Base-by-base conservation (phyloP, 2,113 vertebrate species). In the Notothenia rossii region DNA sequence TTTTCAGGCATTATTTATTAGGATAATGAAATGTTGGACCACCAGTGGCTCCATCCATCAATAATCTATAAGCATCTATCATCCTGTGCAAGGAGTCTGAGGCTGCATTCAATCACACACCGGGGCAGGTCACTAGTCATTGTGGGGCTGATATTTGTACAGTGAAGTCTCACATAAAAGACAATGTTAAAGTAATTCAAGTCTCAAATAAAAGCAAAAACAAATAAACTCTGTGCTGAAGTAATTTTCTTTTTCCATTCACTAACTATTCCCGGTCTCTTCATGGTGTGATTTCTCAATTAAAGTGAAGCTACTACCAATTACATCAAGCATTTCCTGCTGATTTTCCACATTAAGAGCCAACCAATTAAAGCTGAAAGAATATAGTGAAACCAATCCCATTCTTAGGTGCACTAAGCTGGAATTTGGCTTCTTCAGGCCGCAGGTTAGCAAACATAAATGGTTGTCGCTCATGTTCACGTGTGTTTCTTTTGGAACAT, bases 1-100 rank as follows among this genome's bases (percentile, higher is more conserved):
- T 66, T 65, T 45, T 62, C 50, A 50, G 18, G 33, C 29, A 45
- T 54, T 40, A 40, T 58, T 70, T n/a, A 36, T 53, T n/a, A 14
- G 14, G 53, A 46, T 50, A 2, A 63, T 63, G 33, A 74, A 54
- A 45, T 22, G 33, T 18, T 18, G 9, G 17, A 46, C 46, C 55
- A 17, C 13, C 6, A 4, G 25, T 13, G 12, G 17, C 79, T n/a
- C 56, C 50, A 36, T 63, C 56, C 43, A 18, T 43, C 10, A 40
- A n/a, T 55, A 20, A 64, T 48, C 9, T 10, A 17, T 6, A 59
- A 10, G 18, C 36, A 15, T 17, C 22, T 22, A 56, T 67, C 66
- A 75, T 50, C 48, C 53, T 20, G 20, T 22, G 33, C 60, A 58
- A 25, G 10, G 43, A 10, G 5, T 15, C 8, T 4, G 5, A 22